Conservation (phyloP, 2,888 invertebrate genomes). For the Rhagium mordax region DNA sequence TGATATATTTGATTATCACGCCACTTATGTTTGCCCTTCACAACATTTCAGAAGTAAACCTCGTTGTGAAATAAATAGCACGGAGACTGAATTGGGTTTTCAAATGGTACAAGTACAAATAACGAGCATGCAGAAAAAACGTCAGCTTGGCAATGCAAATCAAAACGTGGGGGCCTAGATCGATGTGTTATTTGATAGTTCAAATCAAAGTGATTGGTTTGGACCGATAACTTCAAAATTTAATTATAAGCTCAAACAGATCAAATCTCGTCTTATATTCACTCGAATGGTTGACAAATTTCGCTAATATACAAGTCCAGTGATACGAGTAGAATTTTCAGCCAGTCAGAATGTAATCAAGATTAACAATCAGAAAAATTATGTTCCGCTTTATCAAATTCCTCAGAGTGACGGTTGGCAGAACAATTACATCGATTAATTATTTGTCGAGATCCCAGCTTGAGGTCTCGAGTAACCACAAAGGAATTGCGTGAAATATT, state of each 20-base stretch:
- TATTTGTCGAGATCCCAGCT: not conserved
- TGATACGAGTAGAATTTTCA: not conserved
- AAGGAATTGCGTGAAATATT: not conserved
- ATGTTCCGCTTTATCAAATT: not conserved
- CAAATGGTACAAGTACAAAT: no score
- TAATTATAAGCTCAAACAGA: no score
- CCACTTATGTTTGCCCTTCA: not conserved
- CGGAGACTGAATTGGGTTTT: no score
- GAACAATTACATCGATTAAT: constrained; percentile 8
- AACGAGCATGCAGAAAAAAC: no score
- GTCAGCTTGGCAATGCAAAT: no score
- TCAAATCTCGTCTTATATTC: not conserved
- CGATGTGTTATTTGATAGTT: no score
- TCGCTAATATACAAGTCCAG: not conserved
- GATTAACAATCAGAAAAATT: not conserved
- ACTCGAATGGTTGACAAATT: not conserved
- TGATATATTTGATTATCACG: not conserved
- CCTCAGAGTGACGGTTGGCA: not conserved
- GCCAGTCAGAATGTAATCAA: not conserved
- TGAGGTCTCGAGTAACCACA: not conserved
- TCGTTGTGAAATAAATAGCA: no score
- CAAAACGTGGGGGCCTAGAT: no score
- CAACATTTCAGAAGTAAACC: not conserved
- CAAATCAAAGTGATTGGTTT: no score
- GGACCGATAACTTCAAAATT: no score